A percentile compares a stretch with the other conserved stretches of the same genome.
Evolutionary conservation across 2,797 vertebrate genomes (phyloP).

Genomic region (Prionace glauca): DNA sequence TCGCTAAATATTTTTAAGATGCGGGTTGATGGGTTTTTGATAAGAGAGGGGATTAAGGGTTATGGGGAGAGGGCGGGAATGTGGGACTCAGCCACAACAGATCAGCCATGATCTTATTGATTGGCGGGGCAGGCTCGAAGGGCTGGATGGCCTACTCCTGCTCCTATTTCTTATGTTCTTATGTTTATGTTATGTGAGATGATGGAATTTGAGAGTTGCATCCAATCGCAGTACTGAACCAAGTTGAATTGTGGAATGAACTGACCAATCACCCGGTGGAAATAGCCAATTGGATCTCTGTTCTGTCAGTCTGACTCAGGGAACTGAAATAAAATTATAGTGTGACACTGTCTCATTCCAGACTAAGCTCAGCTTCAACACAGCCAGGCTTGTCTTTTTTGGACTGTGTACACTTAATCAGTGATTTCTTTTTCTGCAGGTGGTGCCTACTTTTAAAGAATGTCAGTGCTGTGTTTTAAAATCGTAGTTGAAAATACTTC

Average conservation of each 20-base stretch:
- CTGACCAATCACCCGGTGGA: neutral
- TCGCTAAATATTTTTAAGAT: too few species aligned
- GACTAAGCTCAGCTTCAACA: neutral
- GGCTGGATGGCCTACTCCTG: too few species aligned
- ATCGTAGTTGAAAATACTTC: neutral
- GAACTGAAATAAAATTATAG: neutral
- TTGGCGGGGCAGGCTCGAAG: too few species aligned
- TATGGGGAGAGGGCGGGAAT: too few species aligned
- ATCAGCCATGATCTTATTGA: too few species aligned
- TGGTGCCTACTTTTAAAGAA: neutral
- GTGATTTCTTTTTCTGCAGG: neutral
- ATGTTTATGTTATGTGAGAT: neutral
- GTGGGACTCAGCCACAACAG: too few species aligned
- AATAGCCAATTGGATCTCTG: neutral
- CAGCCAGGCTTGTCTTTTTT: neutral
- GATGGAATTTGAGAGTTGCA: neutral
- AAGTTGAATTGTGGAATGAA: neutral
- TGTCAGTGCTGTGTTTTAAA: neutral
- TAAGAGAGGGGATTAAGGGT: too few species aligned
- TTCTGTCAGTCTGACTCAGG: neutral
- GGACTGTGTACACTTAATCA: neutral
- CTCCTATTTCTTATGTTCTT: too few species aligned
- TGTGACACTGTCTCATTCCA: neutral
- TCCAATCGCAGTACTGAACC: neutral
- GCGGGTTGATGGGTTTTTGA: too few species aligned